These are phyloP conservation scores for Drosophila kuntzei DNA, from an alignment of 2,888 invertebrate species.

Conservation along the genomic window DNA sequence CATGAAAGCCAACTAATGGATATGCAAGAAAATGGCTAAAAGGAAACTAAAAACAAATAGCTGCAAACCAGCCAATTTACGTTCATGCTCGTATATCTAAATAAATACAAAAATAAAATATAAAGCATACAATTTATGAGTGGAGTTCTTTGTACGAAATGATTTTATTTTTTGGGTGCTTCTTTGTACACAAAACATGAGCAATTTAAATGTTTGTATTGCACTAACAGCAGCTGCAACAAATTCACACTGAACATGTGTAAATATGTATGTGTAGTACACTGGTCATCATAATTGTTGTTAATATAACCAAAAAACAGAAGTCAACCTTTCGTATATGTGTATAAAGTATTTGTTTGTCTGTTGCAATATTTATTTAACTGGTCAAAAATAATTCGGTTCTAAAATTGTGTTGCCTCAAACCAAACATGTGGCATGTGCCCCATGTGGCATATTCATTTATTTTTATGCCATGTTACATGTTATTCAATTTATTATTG, in stretches of 20 bases:
- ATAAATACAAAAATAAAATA: conserved; percentile 56
- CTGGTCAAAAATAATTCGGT: conserved; percentile 5
- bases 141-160: conserved; percentile 10
- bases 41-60: conserved; percentile 42
- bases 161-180: conserved; percentile 33
- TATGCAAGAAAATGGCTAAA: conserved; percentile 37
- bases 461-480: conserved; percentile 28
- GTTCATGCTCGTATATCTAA: conserved; percentile 53
- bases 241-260: conserved; percentile 8
- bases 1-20: conserved; percentile 35
- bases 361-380: conserved; percentile 26
- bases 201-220: conserved; percentile 39
- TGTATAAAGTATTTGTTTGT: conserved; percentile 20
- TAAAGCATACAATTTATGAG: conserved; percentile 46
- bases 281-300: conserved; percentile 69
- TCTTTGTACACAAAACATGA: not conserved
- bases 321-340: conserved; percentile 29
- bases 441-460: conserved; percentile 42
- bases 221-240: conserved; percentile 25
- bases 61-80: conserved; percentile 59
- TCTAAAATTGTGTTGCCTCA: conserved; percentile 17
- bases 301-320: conserved; percentile 62
- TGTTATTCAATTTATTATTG: conserved; percentile 54
- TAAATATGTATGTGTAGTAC: not conserved
- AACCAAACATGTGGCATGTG: conserved; percentile 30